Evolutionary conservation across 1,140 invertebrate species (phyloP).

Genomic region (Papilio xuthus): DNA sequence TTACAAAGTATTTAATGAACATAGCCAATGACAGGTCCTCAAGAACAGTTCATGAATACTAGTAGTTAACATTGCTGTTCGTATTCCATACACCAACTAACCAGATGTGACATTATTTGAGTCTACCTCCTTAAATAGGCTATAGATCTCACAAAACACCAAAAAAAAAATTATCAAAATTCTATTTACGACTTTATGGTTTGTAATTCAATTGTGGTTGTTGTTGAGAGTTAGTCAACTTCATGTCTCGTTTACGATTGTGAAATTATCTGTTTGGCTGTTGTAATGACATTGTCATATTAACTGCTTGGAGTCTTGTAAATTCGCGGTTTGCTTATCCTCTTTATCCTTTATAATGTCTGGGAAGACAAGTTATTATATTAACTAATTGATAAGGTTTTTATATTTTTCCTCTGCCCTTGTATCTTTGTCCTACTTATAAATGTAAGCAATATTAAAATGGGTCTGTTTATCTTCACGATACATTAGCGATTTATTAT

Average conservation of each 20-base stretch:
- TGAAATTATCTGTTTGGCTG: no score
- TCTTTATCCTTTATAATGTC: no score
- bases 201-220: no score
- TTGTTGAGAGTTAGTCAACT: not conserved
- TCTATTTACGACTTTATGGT: not conserved
- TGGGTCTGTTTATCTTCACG: not conserved
- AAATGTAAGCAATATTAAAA: slow-evolving; percentile 51
- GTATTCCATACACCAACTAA: not conserved
- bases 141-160: not conserved
- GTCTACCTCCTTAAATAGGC: not conserved
- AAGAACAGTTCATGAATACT: not conserved
- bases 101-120: not conserved
- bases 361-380: not conserved
- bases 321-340: not conserved
- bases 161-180: not conserved
- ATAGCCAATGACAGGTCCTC: no score
- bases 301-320: no score
- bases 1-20: no score
- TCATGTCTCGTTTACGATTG: no score
- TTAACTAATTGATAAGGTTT: slow-evolving; percentile 20
- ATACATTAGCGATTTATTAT: slow-evolving; percentile 22
- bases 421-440: slow-evolving; percentile 48
- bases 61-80: not conserved
- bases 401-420: slow-evolving; percentile 48
- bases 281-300: no score